These are phyloP conservation scores for Drosophila yooni DNA, from an alignment of 2,888 invertebrate species.

Conservation along the genomic window DNA sequence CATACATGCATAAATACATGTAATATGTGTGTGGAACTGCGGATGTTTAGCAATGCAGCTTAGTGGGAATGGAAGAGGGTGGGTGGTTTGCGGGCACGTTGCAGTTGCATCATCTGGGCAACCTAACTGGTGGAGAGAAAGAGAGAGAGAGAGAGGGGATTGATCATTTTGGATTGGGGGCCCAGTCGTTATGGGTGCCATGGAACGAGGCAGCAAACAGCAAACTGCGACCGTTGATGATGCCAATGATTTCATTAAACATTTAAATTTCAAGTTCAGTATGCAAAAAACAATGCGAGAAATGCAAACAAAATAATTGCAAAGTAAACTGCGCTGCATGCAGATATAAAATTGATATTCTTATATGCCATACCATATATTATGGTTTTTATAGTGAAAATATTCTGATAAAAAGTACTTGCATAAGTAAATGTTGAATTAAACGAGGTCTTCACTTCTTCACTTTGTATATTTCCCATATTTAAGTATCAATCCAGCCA, in stretches of 20 bases:
- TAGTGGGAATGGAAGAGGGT: conserved; percentile 1
- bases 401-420: background rate
- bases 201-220: conserved; percentile 18
- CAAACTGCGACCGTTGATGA: conserved; percentile 25
- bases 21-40: conserved; percentile 5
- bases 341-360: background rate
- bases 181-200: background rate
- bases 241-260: conserved; percentile 78
- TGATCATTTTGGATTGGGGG: conserved; percentile 24
- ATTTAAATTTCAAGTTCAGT: conserved; percentile 77
- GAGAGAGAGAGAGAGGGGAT: conserved; percentile 5
- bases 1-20: background rate
- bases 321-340: conserved; percentile 27
- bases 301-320: conserved; percentile 2
- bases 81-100: background rate
- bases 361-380: background rate
- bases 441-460: background rate
- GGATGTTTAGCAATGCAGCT: conserved; percentile 19
- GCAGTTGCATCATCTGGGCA: conserved; percentile 51
- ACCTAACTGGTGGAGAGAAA: background rate
- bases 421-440: background rate
- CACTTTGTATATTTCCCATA: background rate
- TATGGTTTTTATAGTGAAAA: background rate
- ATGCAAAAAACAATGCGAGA: conserved; percentile 6
- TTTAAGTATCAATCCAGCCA: background rate